Base-by-base conservation (phyloP, 1,140 invertebrate species). In the Anthonomus grandis region DNA sequence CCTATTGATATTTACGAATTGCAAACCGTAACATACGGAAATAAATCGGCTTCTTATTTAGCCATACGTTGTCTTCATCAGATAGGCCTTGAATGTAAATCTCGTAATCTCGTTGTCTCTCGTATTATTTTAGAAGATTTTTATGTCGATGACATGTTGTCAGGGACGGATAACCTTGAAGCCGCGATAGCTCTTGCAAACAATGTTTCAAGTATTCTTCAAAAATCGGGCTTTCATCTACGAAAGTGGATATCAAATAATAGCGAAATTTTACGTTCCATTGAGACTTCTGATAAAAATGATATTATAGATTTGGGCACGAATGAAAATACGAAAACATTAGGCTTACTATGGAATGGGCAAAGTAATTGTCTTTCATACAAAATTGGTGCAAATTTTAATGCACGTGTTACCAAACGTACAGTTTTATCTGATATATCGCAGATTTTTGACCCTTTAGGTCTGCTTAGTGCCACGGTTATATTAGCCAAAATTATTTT, bases 131-230 rank as follows among this genome's bases (percentile, higher is more conserved):
- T 67, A 8, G 17, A 8, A 15, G 45, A 72, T 48, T 68, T 70
- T 23, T 77, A 74, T 46, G 65, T 75, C 1, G 74, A 76, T 39
- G 73, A 77, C 59, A n/a, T 73, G 6, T 36, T 75, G 1, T 60
- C 65, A 4, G 70, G 69, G 17, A 59, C 60, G 6, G 37, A 67
- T 36, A 42, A n/a, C 10, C 4, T 51, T 5, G 42, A 59, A 37
- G 10, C 42, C 2, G 66, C 70, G 3, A 27, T 46, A 22, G 17
- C 17, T 13, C 17, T 54, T 18, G 13, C 15, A 10, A 66, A 64
- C n/a, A 58, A 57, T 13, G 34, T 19, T 10, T 42, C 6, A 37
- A 18, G 37, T 2, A 38, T 63, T 15, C 25, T 62, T 24, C 10
- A 25, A 19, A 23, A 3, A 5, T 52, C 21, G 0, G 42, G 48